These are phyloP conservation scores for Clarias pachynema DNA, from an alignment of 2,797 vertebrate genomes.

Conservation along the genomic window DNA sequence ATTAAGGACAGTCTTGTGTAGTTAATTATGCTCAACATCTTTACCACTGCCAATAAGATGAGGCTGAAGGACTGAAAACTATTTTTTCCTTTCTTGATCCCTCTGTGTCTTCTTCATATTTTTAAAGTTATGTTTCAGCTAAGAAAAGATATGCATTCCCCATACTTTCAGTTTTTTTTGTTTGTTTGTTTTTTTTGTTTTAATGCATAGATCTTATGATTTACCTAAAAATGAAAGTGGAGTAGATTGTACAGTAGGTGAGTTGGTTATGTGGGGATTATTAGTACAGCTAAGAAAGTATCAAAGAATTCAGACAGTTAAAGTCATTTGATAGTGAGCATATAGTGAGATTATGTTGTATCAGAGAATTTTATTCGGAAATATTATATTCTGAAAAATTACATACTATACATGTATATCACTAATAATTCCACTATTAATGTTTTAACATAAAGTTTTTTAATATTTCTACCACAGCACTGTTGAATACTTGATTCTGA, in stretches of 20 bases:
- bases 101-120: neutral
- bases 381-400: neutral
- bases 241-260: too few relatives aligned
- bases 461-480: neutral
- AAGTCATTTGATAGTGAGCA: neutral
- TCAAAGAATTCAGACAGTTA: neutral
- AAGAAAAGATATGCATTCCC: neutral
- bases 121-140: neutral
- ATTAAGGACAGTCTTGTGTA: slow-evolving; percentile 7
- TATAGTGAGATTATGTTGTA: neutral
- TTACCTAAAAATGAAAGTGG: too few relatives aligned
- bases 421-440: neutral
- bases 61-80: neutral
- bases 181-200: too few relatives aligned
- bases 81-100: neutral
- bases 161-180: neutral
- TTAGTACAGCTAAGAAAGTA: neutral
- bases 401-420: neutral
- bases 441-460: neutral
- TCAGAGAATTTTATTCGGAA: neutral
- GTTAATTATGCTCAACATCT: slow-evolving; percentile 39
- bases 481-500: neutral
- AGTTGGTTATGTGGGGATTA: too few relatives aligned
- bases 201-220: too few relatives aligned
- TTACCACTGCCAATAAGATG: slow-evolving; percentile 31